phyloP scores from a whole-genome alignment of 2,797 vertebrate genomes.

The Rhinatrema bivittatum region DNA sequence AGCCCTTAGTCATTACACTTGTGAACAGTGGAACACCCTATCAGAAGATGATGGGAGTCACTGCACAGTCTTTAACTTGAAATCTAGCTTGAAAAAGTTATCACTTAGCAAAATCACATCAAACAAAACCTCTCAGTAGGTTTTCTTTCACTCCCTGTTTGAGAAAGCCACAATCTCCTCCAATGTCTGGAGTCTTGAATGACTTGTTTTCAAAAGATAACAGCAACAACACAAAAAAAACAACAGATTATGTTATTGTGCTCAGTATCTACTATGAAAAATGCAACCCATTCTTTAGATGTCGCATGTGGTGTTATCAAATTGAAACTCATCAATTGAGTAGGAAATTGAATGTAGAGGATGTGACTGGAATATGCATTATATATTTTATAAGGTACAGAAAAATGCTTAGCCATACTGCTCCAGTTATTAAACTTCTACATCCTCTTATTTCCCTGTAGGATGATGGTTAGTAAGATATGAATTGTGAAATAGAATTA shows the following conservation, averaged over 20 bases:
- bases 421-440: conserved; percentile 5
- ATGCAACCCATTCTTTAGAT: too few species aligned
- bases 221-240: too few species aligned
- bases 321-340: not conserved
- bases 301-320: too few species aligned
- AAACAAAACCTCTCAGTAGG: not conserved
- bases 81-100: conserved; percentile 16
- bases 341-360: not conserved
- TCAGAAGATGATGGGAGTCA: conserved; percentile 10
- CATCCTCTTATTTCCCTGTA: not conserved
- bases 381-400: not conserved
- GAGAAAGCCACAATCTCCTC: not conserved
- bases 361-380: not conserved
- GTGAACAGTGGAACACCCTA: too few species aligned
- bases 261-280: too few species aligned
- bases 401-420: not conserved
- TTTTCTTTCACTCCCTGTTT: not conserved
- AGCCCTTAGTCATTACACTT: too few species aligned
- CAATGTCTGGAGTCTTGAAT: not conserved
- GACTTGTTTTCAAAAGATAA: not conserved
- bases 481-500: conserved; percentile 3
- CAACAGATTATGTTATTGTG: too few species aligned
- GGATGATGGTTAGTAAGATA: conserved; percentile 1
- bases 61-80: not conserved
- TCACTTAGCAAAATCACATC: conserved; percentile 3